These are phyloP conservation scores for Agonopterix heracliana DNA, from an alignment of 2,888 invertebrate species.

Conservation along the genomic window DNA sequence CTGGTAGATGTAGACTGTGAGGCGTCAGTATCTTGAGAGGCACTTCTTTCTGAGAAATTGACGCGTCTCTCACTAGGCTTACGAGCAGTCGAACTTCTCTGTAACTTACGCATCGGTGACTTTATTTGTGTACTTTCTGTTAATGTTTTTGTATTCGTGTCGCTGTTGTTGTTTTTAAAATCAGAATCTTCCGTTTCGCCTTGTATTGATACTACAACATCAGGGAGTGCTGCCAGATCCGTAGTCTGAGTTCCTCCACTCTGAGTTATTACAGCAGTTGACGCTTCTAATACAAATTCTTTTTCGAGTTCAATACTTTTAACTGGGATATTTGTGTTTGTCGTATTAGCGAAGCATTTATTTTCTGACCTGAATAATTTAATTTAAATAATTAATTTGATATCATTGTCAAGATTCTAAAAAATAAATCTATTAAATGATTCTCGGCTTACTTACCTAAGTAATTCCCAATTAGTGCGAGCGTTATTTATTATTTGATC, in stretches of 20 bases:
- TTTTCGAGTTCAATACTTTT: slow-evolving; percentile 49
- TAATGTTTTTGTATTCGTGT: slow-evolving; percentile 32
- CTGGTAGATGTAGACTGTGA: slow-evolving; percentile 78
- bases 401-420: neutral
- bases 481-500: slow-evolving; percentile 91
- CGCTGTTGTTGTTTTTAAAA: slow-evolving; percentile 41
- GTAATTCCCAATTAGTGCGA: slow-evolving; percentile 89
- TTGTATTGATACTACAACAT: slow-evolving; percentile 45
- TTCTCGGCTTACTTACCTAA: slow-evolving; percentile 48
- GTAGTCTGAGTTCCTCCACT: slow-evolving; percentile 35
- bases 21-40: slow-evolving; percentile 78
- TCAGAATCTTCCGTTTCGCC: slow-evolving; percentile 49
- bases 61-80: slow-evolving; percentile 68
- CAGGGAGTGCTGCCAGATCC: slow-evolving; percentile 41
- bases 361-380: slow-evolving; percentile 76
- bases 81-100: slow-evolving; percentile 64
- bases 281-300: slow-evolving; percentile 44
- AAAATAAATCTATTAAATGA: neutral
- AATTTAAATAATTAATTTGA: neutral
- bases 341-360: slow-evolving; percentile 65
- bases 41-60: slow-evolving; percentile 70
- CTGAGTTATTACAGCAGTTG: slow-evolving; percentile 27
- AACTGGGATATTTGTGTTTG: slow-evolving; percentile 20
- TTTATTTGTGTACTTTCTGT: slow-evolving; percentile 30
- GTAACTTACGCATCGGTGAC: slow-evolving; percentile 44